Base-by-base conservation (phyloP, 2,888 invertebrate species). In the Galeopsomyia nigrocyanea region DNA sequence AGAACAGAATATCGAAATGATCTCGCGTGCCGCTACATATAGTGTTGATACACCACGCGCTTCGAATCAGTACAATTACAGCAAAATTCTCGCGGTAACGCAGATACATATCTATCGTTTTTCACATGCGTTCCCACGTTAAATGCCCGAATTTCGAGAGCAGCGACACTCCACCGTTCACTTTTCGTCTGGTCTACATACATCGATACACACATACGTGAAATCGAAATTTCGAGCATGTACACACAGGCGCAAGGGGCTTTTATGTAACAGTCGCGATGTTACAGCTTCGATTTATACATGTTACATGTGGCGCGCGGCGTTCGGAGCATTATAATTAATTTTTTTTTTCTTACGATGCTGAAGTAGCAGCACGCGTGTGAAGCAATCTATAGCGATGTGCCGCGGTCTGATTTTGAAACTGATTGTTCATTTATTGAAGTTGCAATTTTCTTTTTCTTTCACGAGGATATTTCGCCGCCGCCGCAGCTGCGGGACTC, bases 181-280 rank as follows among this genome's bases (percentile, higher is more conserved):
- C 46, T 47, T 19, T n/a, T 7, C 51, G n/a, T 31, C 13, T 46
- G 63, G 62, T 73, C 68, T 56, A 26, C 5, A 26, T 5, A 5
- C 26, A 26, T 26, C 3, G 26, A 26, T 26, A 26, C 26, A 26
- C 5, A 26, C 26, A 55, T 68, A 49, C 49, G 73, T 26, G 58
- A 64, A 73, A 68, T 73, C 72, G 16, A 60, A 49, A 72, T 47
- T 63, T 55, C 31, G 14, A 49, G n/a, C 17, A n/a, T 56, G 21
- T 16, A 39, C 46, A 46, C 39, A 7, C n/a, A 2, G 6, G 14
- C 19, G 49, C 26, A 53, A 49, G 31, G 1, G 21, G 16, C 5
- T 14, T 26, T 6, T 31, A 3, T 39, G 26, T 7, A 26, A 17
- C 21, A 16, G 0, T 19, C 31, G 9, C 16, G 31, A 19, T n/a